phyloP scores from a whole-genome alignment of 2,888 invertebrate species.

The Drosophila longiperda region DNA sequence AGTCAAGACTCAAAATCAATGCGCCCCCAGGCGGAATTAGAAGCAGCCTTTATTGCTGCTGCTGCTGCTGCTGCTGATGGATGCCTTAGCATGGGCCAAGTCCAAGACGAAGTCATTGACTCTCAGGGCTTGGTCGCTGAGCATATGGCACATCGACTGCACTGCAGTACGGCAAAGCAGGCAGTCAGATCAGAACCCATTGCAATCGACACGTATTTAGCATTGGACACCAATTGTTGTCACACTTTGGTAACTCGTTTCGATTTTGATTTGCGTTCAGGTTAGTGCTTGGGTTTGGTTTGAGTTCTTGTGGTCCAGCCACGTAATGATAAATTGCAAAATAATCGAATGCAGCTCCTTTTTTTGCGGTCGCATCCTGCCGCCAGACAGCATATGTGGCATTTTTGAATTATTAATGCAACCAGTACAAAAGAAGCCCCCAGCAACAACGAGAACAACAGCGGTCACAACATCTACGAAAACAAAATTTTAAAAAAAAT shows the following conservation, averaged over 20 bases:
- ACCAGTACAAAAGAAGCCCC: slow-evolving; percentile 69
- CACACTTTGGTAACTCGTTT: slow-evolving; percentile 16
- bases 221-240: slow-evolving; percentile 55
- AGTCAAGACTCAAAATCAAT: slow-evolving; percentile 47
- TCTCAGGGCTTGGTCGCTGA: slow-evolving; percentile 9
- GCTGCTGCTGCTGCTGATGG: slow-evolving; percentile 37
- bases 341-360: slow-evolving; percentile 69
- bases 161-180: slow-evolving; percentile 16
- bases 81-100: slow-evolving; percentile 30
- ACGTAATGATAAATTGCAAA: slow-evolving; percentile 77
- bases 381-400: slow-evolving; percentile 69
- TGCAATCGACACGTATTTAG: slow-evolving; percentile 76
- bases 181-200: slow-evolving; percentile 61
- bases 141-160: slow-evolving; percentile 41
- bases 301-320: slow-evolving; percentile 12
- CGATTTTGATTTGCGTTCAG: background rate
- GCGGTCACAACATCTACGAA: slow-evolving; percentile 2
- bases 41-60: slow-evolving; percentile 30
- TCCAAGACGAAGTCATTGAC: slow-evolving; percentile 38
- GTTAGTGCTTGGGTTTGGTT: background rate
- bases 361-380: slow-evolving; percentile 32
- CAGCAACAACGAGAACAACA: slow-evolving; percentile 43
- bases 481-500: background rate
- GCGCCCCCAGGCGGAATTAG: slow-evolving; percentile 67
- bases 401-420: slow-evolving; percentile 83